Evolutionary conservation across 2,888 invertebrate genomes (phyloP).

Genomic region (Tachina lurida): DNA sequence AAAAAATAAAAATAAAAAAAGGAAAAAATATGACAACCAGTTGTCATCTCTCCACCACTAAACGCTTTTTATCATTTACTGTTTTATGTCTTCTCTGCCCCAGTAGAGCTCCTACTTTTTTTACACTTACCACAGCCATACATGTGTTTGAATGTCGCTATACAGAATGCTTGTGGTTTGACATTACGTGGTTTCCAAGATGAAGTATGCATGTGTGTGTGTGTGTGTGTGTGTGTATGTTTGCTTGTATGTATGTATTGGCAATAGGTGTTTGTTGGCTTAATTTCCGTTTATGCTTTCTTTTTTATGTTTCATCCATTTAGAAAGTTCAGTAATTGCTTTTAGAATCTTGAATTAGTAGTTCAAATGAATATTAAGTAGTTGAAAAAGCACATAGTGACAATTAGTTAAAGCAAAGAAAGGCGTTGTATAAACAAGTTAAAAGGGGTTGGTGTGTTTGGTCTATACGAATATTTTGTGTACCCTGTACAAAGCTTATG

Average conservation of each 20-base stretch:
- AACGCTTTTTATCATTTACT: conserved; percentile 16
- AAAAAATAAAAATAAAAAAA: not conserved
- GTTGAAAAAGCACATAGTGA: conserved; percentile 3
- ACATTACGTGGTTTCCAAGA: conserved; percentile 15
- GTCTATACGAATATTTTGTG: not conserved
- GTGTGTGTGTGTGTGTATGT: not conserved
- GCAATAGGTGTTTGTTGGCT: not conserved
- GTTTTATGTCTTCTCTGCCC: not conserved
- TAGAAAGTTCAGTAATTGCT: conserved; percentile 59
- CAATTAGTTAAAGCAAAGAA: conserved; percentile 17
- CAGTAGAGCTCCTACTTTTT: too few relatives aligned
- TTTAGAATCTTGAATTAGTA: conserved; percentile 53
- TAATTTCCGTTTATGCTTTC: not conserved
- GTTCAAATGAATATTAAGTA: conserved; percentile 34
- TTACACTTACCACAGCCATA: not conserved
- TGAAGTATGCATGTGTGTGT: not conserved
- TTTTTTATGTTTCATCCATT: conserved; percentile 9
- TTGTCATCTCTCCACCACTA: not conserved
- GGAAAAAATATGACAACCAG: not conserved
- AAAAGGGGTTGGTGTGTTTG: not conserved
- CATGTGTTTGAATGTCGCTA: not conserved
- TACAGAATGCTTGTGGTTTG: not conserved
- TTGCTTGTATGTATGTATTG: not conserved
- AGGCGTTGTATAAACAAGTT: not conserved
- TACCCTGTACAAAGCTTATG: conserved; percentile 4